Base-by-base conservation (phyloP, 2,888 invertebrate genomes). In the Aphidius colemani region DNA sequence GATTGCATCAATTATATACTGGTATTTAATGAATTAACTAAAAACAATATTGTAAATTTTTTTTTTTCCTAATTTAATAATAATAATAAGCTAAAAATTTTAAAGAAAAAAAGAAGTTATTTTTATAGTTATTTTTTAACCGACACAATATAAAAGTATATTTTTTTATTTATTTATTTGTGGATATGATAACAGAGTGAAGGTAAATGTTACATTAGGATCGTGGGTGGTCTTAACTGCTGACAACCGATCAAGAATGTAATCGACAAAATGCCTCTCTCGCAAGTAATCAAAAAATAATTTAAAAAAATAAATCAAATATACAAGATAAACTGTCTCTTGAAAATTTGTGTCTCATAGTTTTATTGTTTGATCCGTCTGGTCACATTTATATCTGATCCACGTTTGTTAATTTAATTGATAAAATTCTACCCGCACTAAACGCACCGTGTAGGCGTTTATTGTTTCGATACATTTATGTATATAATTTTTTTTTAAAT, bases 371-470 rank as follows among this genome's bases (percentile, higher is more conserved):
- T 66, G 66, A 59, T 49, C 45, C 62, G 66, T 64, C 58, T 57
- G 59, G 40, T 30, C 46, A 48, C 60, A 10, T 30, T 30, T 30
- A 7, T 68, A 68, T 70, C 69, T 67, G 70, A 70, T 72, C 51
- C 65, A 71, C 66, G 71, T 70, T 73, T 73, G 70, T 71, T 69
- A 71, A 71, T 72, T 70, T 67, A 70, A 69, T 71, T 65, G 64
- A 67, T 57, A 30, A 48, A 51, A 63, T 48, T 61, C 65, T 64
- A 60, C 63, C 64, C 59, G 53, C 57, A 61, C 59, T 64, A 61
- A 49, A 43, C 43, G 39, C 57, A 43, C 46, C 39, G 40, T 13
- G 63, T 44, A 51, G 49, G 57, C 30, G 59, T 62, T 60, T 66
- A 53, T 66, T 60, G 53, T 46, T 44, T 49, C 43, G 40, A 13